Conservation (phyloP, 2,888 invertebrate genomes). For the Pecten maximus region DNA sequence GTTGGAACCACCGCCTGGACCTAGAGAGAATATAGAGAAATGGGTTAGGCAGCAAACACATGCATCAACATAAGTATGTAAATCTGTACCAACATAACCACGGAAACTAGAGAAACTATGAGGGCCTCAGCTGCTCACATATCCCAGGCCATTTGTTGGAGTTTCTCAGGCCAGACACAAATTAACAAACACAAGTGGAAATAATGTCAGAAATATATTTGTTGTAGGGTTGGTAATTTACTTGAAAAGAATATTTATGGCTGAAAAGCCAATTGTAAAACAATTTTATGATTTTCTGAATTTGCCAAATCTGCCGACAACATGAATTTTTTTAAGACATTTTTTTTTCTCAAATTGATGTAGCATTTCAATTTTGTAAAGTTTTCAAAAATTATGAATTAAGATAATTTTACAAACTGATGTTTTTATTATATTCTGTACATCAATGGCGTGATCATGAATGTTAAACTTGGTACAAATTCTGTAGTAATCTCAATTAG, state of each 20-base stretch:
- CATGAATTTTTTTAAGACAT: too few species aligned
- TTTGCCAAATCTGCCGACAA: neutral
- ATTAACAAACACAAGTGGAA: neutral
- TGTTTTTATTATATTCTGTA: too few species aligned
- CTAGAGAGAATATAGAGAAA: constrained; percentile 65
- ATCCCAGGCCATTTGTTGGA: neutral
- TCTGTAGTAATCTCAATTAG: too few species aligned
- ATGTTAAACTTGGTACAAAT: too few species aligned
- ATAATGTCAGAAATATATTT: neutral
- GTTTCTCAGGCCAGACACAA: neutral
- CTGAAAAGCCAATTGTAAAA: neutral
- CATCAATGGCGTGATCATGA: too few species aligned
- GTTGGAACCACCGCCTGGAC: constrained; percentile 67
- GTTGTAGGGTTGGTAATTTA: neutral
- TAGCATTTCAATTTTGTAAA: too few species aligned
- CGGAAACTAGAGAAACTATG: neutral
- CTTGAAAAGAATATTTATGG: neutral
- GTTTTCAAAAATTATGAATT: too few species aligned
- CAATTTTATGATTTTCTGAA: neutral
- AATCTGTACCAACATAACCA: neutral
- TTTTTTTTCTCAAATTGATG: too few species aligned
- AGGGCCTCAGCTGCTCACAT: neutral
- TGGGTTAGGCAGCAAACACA: constrained; percentile 13
- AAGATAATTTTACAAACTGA: too few species aligned
- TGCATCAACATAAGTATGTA: neutral